Evolutionary conservation across 2,113 vertebrate genomes (phyloP).

Genomic region (Atlantisia rogersi): DNA sequence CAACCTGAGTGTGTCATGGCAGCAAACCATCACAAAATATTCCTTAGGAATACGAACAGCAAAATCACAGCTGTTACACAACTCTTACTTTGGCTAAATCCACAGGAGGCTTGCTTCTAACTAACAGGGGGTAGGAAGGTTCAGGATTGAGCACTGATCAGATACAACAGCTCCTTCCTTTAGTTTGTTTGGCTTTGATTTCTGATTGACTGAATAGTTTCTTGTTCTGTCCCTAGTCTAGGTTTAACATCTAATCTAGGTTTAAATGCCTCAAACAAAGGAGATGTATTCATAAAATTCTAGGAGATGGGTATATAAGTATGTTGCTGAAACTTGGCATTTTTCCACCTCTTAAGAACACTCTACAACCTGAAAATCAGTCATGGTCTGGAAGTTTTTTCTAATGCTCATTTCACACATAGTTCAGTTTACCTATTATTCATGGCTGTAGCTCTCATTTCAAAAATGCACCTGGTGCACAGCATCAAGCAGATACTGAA

Average conservation of each 20-base stretch:
- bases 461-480: background rate
- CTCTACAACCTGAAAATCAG: background rate
- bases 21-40: background rate
- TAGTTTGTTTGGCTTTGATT: background rate
- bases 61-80: background rate
- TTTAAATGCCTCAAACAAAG: background rate
- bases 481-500: background rate
- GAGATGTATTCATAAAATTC: background rate
- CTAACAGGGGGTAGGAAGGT: background rate
- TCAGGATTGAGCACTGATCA: background rate
- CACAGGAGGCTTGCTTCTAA: background rate
- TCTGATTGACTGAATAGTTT: background rate
- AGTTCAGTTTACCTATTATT: constrained; percentile 5
- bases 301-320: background rate
- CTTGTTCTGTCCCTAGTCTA: background rate
- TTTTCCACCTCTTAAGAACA: background rate
- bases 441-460: background rate
- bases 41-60: background rate
- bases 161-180: background rate
- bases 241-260: background rate
- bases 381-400: background rate
- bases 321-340: background rate
- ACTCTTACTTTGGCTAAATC: background rate
- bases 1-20: background rate
- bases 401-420: background rate